Evolutionary conservation across 2,797 vertebrate genomes (phyloP).

Genomic region (Smutsia temminckii): DNA sequence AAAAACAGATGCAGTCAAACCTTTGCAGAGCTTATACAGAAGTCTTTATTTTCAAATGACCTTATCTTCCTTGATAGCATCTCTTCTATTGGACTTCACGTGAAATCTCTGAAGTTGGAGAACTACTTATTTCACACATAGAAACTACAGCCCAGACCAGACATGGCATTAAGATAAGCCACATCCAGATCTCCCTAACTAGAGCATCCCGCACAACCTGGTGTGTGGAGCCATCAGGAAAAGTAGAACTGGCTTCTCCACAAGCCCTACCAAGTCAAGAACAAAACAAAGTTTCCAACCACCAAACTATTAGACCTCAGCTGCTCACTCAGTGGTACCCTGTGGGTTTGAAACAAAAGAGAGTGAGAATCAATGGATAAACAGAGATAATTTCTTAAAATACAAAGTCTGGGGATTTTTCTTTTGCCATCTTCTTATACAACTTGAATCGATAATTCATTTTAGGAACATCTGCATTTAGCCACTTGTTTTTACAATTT

Average conservation of each 20-base stretch:
- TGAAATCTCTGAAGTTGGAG: slow-evolving; percentile 12
- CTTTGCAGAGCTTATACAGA: neutral
- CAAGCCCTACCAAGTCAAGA: neutral
- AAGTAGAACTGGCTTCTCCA: neutral
- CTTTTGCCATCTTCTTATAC: neutral
- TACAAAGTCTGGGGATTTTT: neutral
- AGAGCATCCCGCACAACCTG: neutral
- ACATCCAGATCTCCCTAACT: neutral
- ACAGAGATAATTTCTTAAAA: neutral
- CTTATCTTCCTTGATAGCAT: neutral
- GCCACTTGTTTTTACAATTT: neutral
- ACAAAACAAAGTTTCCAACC: neutral
- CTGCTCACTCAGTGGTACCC: neutral
- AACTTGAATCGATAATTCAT: neutral
- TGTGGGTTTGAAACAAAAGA: neutral
- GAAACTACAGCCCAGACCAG: neutral
- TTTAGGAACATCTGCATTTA: neutral
- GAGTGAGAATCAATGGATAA: neutral
- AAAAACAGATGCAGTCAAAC: neutral
- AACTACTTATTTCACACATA: neutral
- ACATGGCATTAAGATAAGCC: neutral
- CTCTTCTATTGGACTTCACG: neutral
- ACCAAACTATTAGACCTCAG: neutral
- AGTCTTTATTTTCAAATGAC: neutral
- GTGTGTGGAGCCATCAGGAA: neutral